Base-by-base conservation (phyloP, 2,113 vertebrate species). In the Pelecanus crispus region DNA sequence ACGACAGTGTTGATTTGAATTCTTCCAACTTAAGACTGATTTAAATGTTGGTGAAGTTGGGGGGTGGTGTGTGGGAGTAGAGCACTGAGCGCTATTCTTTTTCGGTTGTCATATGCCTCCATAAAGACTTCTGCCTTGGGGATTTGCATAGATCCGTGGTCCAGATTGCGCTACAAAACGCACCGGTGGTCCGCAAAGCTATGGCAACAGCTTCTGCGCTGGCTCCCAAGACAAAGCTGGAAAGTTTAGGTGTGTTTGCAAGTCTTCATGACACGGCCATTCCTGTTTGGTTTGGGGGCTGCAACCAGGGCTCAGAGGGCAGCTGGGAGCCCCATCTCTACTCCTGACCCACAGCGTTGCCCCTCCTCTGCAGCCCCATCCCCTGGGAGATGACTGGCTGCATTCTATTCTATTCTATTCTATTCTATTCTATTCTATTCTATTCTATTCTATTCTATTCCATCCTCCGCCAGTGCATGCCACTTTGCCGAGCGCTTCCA, bases 61-160 rank as follows among this genome's bases (percentile, higher is more conserved):
- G 95, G 95, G 96, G 94, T 90, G 96, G 95, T 68, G 56, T 89
- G 95, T 96, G 95, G 96, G 96, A 95, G 96, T 94, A 95, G 95
- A 94, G 95, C 96, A 92, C 96, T 83, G 92, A 96, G 92, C 75
- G 47, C 96, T 96, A 92, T 95, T 95, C 96, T 97, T 93, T 97
- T 93, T 96, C 36, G 83, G 83, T 96, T 94, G 91, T 96, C 97
- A 96, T 95, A 94, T 96, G 97, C 92, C 92, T 96, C 94, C 81
- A 94, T 93, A 92, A 97, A 97, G 95, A 86, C 96, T 96, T 90
- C 96, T 96, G 95, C 95, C 94, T 96, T 87, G 88, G 92, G 95
- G 96, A 96, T 97, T 95, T 96, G 91, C 94, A 95, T 91, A 94
- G 95, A 93, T 89, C 96, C 1, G 0, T 74, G 89, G 96, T 95